A percentile compares a stretch with the other conserved stretches of the same genome.
Conservation (phyloP, 2,797 vertebrate genomes). For the Thaleichthys pacificus region DNA sequence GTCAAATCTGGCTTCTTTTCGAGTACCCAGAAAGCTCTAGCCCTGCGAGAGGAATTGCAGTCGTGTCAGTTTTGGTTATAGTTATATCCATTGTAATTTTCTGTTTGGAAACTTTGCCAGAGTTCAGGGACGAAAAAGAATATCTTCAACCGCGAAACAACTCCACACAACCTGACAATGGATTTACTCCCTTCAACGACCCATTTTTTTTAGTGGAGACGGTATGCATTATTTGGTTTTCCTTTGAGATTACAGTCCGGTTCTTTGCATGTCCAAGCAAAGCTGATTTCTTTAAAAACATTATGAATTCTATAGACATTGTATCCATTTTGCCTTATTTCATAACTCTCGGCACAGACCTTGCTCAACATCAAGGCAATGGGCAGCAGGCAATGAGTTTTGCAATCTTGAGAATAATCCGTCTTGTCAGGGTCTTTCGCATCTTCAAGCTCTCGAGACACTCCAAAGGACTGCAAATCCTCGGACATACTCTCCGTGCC, state of each 20-base stretch:
- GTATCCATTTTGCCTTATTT: constrained; percentile 99
- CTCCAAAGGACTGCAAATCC: constrained; percentile 98
- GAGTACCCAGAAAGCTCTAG: constrained; percentile 98
- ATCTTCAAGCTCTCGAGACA: constrained; percentile 98
- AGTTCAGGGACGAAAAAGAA: constrained; percentile 97
- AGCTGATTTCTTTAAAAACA: constrained; percentile 93
- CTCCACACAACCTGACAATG: constrained; percentile 74
- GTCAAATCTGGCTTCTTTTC: constrained; percentile 96
- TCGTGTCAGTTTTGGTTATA: constrained; percentile 96
- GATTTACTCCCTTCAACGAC: constrained; percentile 94
- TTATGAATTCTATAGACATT: constrained; percentile 99
- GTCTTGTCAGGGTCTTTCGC: constrained; percentile 94
- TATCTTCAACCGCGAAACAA: constrained; percentile 71
- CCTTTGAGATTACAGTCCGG: constrained; percentile 95
- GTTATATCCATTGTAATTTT: constrained; percentile 98
- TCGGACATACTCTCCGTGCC: constrained; percentile 94
- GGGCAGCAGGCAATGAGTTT: constrained; percentile 97
- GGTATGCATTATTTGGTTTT: constrained; percentile 99
- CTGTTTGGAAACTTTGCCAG: constrained; percentile 96
- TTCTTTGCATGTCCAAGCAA: constrained; percentile 97
- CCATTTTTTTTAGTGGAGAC: constrained; percentile 99
- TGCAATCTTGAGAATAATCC: constrained; percentile 96
- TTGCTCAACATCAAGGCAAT: constrained; percentile 88
- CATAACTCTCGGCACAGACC: constrained; percentile 96
- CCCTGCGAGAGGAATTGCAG: constrained; percentile 93